phyloP scores from a whole-genome alignment of 2,113 vertebrate species.

The Callorhinus ursinus region DNA sequence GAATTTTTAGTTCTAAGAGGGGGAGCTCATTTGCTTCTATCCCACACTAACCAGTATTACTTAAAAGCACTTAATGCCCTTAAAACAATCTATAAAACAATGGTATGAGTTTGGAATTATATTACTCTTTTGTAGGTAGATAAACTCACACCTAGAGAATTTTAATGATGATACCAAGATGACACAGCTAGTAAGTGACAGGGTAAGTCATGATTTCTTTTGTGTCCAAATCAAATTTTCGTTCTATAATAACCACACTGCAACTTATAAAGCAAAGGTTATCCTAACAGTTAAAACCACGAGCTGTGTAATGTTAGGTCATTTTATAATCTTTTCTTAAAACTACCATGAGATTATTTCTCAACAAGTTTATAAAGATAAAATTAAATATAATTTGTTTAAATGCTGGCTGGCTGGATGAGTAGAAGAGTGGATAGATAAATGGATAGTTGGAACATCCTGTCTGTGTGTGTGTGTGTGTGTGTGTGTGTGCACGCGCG shows the following conservation, averaged over 20 bases:
- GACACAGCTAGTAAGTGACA: background rate
- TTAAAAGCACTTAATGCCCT: background rate
- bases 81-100: background rate
- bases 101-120: background rate
- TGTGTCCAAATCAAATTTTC: background rate
- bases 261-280: background rate
- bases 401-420: background rate
- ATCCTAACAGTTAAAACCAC: background rate
- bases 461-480: background rate
- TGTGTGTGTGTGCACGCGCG: too few relatives aligned
- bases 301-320: background rate
- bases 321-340: background rate
- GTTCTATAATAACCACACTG: background rate
- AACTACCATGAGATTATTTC: slow-evolving; percentile 24
- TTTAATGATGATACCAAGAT: background rate
- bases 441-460: background rate
- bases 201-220: background rate
- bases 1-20: background rate
- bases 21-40: background rate
- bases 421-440: background rate
- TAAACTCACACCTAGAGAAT: background rate
- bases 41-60: background rate
- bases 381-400: slow-evolving; percentile 15
- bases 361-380: background rate
- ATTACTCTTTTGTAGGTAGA: background rate